phyloP scores from a whole-genome alignment of 2,797 vertebrate genomes.

The Danio tinwini region DNA sequence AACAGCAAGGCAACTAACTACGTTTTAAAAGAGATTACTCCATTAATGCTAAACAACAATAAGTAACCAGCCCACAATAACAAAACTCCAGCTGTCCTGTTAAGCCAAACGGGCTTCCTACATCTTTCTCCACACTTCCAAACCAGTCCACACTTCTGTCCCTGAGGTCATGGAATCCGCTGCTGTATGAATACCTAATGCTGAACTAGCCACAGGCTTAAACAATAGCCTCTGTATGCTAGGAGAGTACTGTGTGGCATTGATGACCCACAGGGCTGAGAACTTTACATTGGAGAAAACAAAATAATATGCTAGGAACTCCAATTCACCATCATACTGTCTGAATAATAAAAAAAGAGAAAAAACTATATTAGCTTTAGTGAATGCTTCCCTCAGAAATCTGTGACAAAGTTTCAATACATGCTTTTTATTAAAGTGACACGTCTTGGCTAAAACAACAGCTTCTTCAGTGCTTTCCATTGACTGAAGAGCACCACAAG shows the following conservation, averaged over 20 bases:
- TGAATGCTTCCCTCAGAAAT: no score
- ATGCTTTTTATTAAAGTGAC: no score
- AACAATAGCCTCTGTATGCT: constrained; percentile 75
- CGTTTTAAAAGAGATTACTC: neutral
- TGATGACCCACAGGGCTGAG: constrained; percentile 67
- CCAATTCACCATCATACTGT: neutral
- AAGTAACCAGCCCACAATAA: constrained; percentile 31
- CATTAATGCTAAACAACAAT: neutral
- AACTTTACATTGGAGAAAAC: constrained; percentile 12
- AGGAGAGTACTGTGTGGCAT: constrained; percentile 53
- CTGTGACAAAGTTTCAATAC: no score
- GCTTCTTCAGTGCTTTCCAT: constrained; percentile 51
- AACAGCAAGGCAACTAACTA: neutral
- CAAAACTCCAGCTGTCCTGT: constrained; percentile 38
- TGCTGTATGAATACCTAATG: constrained; percentile 66
- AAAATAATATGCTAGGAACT: constrained; percentile 2
- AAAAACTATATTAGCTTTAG: neutral
- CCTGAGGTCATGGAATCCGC: constrained; percentile 62
- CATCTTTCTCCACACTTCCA: constrained; percentile 48
- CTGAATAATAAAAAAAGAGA: no score
- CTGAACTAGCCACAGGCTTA: constrained; percentile 64
- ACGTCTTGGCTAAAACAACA: constrained; percentile 57
- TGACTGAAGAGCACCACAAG: constrained; percentile 31
- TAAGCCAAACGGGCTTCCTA: constrained; percentile 40
- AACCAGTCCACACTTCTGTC: constrained; percentile 42